Conservation (phyloP, 2,888 invertebrate genomes). For the Gastrophysa polygoni region DNA sequence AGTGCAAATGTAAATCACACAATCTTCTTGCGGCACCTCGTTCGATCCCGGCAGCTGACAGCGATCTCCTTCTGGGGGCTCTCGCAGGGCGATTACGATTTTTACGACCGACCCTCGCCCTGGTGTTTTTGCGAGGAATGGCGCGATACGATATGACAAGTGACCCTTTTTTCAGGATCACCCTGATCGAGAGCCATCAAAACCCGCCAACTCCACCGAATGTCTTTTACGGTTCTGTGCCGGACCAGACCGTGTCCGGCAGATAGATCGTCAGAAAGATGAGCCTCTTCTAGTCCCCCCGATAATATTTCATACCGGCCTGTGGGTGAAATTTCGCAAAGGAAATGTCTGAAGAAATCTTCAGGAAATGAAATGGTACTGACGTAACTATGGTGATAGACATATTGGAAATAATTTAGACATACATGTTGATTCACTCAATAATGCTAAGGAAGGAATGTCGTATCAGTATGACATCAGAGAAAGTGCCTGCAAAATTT, state of each 20-base stretch:
- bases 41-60: background rate
- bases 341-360: no score
- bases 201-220: constrained; percentile 52
- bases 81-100: background rate
- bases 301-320: constrained; percentile 34
- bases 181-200: constrained; percentile 55
- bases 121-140: background rate
- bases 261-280: constrained; percentile 45
- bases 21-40: background rate
- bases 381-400: no score
- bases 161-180: constrained; percentile 16
- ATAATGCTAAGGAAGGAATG: no score
- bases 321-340: background rate
- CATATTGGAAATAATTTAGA: no score
- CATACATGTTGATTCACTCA: no score
- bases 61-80: background rate
- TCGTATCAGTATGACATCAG: no score
- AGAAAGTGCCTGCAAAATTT: no score
- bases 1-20: background rate
- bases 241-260: constrained; percentile 34
- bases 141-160: background rate
- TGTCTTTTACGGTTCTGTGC: constrained; percentile 49
- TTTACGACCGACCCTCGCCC: background rate
- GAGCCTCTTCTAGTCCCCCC: constrained; percentile 24
- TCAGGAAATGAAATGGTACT: no score